Evolutionary conservation across 2,888 invertebrate species (phyloP), one percentile per base, ranked within the genome.

Genomic region (Perdita meconis): DNA sequence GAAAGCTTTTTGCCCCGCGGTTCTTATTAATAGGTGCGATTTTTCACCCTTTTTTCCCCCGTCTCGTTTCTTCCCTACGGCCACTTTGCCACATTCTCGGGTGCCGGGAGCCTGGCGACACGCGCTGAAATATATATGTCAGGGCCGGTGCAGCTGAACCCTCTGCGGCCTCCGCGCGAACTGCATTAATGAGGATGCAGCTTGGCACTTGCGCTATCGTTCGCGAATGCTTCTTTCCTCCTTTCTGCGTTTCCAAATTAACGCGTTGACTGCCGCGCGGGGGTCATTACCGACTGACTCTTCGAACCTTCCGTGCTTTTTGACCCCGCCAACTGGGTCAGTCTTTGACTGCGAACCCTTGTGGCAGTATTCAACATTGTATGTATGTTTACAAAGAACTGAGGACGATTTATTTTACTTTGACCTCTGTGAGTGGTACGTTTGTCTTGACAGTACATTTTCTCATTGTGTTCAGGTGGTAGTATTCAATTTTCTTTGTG

Each of bases 1-100:
- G 57, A 70, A 76, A 78, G 68, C 73, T 83, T 83, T 85, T 85
- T 76, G 61, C 78, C 81, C 47, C 26, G 57, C n/a, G n/a, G n/a
- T 70, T 60, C 81, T 83, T 88, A 88, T 87, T 88, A 89, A 88
- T 87, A 85, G 87, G 36, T 24, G 67, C 80, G 74, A 89, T 89
- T 88, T 88, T 87, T 89, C 86, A 87, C 78, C 69, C 72, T 85
- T 71, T 70, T n/a, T 70, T 66, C 26, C 26, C 2, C 59, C 24
- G 44, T 56, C 50, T 55, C 51, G 38, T 19, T 53, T 72, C 22
- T 47, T 55, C 63, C 34, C 40, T n/a, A 16, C 34, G 64, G 16
- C 64, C 50, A 36, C n/a, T 24, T 47, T 40, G 36, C 47, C 42
- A 22, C 55, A 34, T 44, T 53, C 55, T 59, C 44, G 44, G 24